A percentile compares a stretch with the other conserved stretches of the same genome.
Conservation (phyloP, 2,888 invertebrate species). For the Noctua janthe region DNA sequence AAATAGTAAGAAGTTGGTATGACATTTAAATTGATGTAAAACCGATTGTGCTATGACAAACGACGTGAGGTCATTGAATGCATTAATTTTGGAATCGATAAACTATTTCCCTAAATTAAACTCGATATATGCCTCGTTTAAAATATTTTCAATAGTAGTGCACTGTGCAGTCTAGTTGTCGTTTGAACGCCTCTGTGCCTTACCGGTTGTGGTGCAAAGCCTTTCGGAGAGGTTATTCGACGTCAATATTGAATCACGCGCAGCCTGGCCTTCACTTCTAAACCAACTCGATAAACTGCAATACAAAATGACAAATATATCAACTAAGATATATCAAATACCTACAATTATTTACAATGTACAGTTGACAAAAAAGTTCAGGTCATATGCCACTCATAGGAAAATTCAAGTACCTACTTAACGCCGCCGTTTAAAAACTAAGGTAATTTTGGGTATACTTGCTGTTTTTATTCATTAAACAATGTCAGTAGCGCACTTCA, state of each 20-base stretch:
- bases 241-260: conserved; percentile 80
- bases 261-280: conserved; percentile 73
- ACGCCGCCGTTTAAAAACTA: background rate
- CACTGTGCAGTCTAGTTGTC: conserved; percentile 1
- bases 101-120: background rate
- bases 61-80: conserved; percentile 35
- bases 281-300: conserved; percentile 51
- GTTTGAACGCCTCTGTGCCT: conserved; percentile 24
- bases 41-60: conserved; percentile 15
- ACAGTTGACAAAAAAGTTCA: conserved; percentile 12
- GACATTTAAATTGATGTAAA: conserved; percentile 20
- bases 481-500: conserved; percentile 40
- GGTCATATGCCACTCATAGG: background rate
- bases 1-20: conserved; percentile 34
- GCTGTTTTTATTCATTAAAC: conserved; percentile 25
- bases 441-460: conserved; percentile 2
- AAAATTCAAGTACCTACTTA: background rate
- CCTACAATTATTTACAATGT: background rate
- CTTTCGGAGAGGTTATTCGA: conserved; percentile 73
- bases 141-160: conserved; percentile 13
- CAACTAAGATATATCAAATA: conserved; percentile 37
- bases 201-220: conserved; percentile 57
- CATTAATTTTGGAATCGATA: conserved; percentile 5
- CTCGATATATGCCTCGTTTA: background rate
- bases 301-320: conserved; percentile 38